Conservation (phyloP, 2,888 invertebrate genomes). For the Biston stratarius region DNA sequence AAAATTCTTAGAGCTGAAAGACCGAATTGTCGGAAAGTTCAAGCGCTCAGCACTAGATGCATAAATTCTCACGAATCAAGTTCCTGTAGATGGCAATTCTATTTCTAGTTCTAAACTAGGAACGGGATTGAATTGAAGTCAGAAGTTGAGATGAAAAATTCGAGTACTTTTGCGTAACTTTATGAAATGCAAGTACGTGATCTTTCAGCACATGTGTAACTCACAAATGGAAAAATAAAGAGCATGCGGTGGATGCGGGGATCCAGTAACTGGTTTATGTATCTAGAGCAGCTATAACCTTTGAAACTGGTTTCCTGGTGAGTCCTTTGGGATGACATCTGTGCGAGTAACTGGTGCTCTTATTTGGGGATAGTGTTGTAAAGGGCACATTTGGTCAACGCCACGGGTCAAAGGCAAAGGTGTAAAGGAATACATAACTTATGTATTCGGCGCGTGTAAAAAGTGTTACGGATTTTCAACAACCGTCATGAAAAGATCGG, state of each 20-base stretch:
- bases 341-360: constrained; percentile 17
- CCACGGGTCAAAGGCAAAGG: constrained; percentile 12
- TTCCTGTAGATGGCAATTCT: constrained; percentile 7
- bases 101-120: constrained; percentile 21
- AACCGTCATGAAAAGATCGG: not conserved
- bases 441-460: constrained; percentile 12
- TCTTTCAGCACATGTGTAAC: constrained; percentile 22
- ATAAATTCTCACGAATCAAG: constrained; percentile 14
- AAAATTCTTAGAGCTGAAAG: not conserved
- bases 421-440: too few species aligned
- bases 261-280: constrained; percentile 24
- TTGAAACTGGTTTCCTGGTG: constrained; percentile 25
- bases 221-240: constrained; percentile 28
- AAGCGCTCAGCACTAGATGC: not conserved
- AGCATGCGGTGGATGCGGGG: constrained; percentile 16
- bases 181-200: constrained; percentile 31
- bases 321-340: constrained; percentile 26
- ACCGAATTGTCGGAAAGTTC: not conserved
- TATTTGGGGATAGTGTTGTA: constrained; percentile 18
- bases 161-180: constrained; percentile 16
- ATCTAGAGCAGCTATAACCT: constrained; percentile 18
- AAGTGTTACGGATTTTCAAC: not conserved
- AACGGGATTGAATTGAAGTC: constrained; percentile 15
- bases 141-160: constrained; percentile 25
- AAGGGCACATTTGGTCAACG: constrained; percentile 10